Base-by-base conservation (phyloP, 2,797 vertebrate species). In the Halcyon smyrnensis region DNA sequence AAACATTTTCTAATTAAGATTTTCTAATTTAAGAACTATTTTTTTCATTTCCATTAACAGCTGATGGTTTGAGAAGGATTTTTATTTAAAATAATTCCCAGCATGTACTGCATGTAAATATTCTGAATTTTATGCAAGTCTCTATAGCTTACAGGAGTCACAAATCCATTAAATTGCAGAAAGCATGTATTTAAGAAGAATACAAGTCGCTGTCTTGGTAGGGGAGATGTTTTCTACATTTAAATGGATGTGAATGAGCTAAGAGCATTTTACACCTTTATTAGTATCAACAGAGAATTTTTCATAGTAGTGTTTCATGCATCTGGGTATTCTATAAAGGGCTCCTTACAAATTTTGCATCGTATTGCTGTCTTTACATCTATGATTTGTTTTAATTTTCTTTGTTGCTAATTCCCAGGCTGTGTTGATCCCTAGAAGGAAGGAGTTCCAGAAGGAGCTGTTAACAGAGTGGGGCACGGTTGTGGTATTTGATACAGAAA, bases 381-480 rank as follows among this genome's bases (percentile, higher is more conserved):
- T 71, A 17, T 0, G 2, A 50, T 13, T 75, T 43, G 2, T 18
- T 68, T 86, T 86, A 36, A 1, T 59, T 41, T 53, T 34, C 36
- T 65, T 21, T 56, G 36, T 69, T 46, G 51, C 5, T 28, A 9
- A 54, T 45, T 79, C 50, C 46, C 51, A 23, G n/a, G 19, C 36
- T 85, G 20, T 20, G 24, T 20, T 6, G 2, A 32, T 57, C 76
- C 48, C 53, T 19, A n/a, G 11, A 53, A 34, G n/a, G 19, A 2
- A 37, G 28, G 30, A 43, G 43, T 43, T 10, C 34, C 70, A 90
- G 56, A 65, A 78, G 57, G 62, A 90, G 32, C 12, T 48, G 2
- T 23, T 81, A 46, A 21, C 12, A 27, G 0, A 36, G 32, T 7
- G 30, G n/a, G 37, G n/a, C 16, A 8, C 3, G 2, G 28, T 30